Conservation (phyloP, 2,113 vertebrate genomes). For the Sardina pilchardus region DNA sequence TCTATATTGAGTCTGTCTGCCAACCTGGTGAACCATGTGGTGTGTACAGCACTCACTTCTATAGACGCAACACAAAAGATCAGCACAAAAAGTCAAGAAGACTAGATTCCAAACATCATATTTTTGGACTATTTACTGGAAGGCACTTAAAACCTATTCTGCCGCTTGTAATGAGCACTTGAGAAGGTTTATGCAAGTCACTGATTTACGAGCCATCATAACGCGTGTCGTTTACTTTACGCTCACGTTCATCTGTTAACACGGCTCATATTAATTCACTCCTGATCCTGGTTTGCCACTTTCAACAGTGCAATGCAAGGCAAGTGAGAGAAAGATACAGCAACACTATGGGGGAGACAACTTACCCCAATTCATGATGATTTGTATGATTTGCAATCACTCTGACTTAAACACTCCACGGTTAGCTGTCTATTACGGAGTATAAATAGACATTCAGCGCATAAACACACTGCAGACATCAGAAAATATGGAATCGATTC, state of each 20-base stretch:
- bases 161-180: conserved; percentile 42
- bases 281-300: conserved; percentile 44
- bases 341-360: not conserved
- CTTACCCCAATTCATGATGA: not conserved
- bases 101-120: not conserved
- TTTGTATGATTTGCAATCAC: conserved; percentile 48
- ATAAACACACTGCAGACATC: conserved; percentile 46
- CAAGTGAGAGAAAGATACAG: not conserved
- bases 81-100: not conserved
- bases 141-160: conserved; percentile 55
- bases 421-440: conserved; percentile 18
- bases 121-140: not conserved
- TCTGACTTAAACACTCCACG: conserved; percentile 46
- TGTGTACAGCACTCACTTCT: not conserved
- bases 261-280: conserved; percentile 51
- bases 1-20: not conserved
- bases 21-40: not conserved
- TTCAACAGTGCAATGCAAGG: too few species aligned
- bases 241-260: conserved; percentile 52
- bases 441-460: conserved; percentile 37
- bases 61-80: not conserved
- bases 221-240: conserved; percentile 64
- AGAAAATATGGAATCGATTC: conserved; percentile 54
- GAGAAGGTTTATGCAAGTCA: conserved; percentile 21
- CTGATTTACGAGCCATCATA: conserved; percentile 60